Percentiles rank a stretch among this genome's conserved stretches.
Conservation (phyloP, 2,113 vertebrate species). For the Pterophyllum scalare region DNA sequence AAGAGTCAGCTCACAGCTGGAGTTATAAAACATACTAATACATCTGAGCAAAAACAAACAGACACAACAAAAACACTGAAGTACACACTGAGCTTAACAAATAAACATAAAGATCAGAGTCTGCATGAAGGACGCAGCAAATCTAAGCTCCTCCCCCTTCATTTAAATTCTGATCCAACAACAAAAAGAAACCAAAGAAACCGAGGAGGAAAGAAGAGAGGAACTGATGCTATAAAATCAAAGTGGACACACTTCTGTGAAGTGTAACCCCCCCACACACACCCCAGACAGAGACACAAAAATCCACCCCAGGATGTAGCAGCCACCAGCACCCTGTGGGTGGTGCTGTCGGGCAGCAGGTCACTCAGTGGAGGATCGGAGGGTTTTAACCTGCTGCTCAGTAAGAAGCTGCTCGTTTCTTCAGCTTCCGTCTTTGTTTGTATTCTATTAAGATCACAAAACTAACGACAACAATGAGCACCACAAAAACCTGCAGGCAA, state of each 20-base stretch:
- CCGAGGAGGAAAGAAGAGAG: no score
- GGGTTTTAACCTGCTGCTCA: neutral
- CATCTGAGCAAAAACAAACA: no score
- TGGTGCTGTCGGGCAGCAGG: no score
- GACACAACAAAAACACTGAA: fast-evolving
- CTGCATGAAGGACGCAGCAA: no score
- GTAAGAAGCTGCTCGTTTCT: neutral
- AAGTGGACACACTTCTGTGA: no score
- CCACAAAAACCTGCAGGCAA: neutral
- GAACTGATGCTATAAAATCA: no score
- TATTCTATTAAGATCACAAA: neutral
- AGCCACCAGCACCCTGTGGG: no score
- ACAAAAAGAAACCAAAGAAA: neutral
- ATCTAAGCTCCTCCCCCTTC: fast-evolving
- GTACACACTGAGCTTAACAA: neutral
- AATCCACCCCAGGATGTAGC: no score
- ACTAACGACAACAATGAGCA: neutral
- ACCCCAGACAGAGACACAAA: no score
- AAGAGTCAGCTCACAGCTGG: no score
- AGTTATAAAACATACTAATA: no score
- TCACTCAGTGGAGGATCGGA: neutral
- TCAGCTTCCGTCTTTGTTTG: fast-evolving
- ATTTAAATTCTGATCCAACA: neutral
- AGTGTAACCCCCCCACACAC: no score
- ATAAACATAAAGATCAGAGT: neutral